Evolutionary conservation across 2,113 vertebrate genomes (phyloP), one percentile per base, ranked within the genome.

Genomic region (Tragelaphus strepsiceros): DNA sequence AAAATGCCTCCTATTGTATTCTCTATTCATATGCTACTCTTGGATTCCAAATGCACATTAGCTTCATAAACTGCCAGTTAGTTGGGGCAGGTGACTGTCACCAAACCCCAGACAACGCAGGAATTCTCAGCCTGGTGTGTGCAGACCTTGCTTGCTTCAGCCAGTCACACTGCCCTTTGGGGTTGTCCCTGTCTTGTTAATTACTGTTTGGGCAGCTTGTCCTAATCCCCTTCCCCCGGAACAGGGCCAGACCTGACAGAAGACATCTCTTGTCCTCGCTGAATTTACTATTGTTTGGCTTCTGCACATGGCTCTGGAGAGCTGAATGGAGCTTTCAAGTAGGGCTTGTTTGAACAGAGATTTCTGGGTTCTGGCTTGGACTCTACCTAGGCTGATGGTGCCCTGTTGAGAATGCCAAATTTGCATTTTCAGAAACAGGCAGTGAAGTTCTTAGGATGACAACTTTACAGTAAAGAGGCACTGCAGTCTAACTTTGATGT

Each of bases 121-220:
- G 97, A 39, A 64, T 93, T 89, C 96, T 88, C 96, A 86, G 95
- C 88, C 82, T n/a, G 32, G 26, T 85, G 49, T 67, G 43, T 80
- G 71, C 80, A 6, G 49, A 14, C 43, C 54, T 58, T 84, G 32
- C 96, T 96, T 88, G 97, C 98, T 96, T 3, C 24, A 92, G 96
- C 96, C 97, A 92, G 16, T 89, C 93, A 8, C 6, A 9, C 93
- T 30, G 54, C 51, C 94, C 89, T 77, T 62, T 80, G 92, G 95
- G 97, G 97, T 94, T 80, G 96, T 93, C 97, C 95, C 97, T 93
- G 97, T 92, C 61, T 97, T 97, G 98, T 98, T 98, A 96, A 98
- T 98, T 95, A 97, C 98, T 94, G 98, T 98, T 98, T 98, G 98
- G 98, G 97, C 98, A 98, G 98, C 98, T 98, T 97, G 96, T 98